phyloP scores from a whole-genome alignment of 2,797 vertebrate genomes.

The Pogonophryne albipinna region DNA sequence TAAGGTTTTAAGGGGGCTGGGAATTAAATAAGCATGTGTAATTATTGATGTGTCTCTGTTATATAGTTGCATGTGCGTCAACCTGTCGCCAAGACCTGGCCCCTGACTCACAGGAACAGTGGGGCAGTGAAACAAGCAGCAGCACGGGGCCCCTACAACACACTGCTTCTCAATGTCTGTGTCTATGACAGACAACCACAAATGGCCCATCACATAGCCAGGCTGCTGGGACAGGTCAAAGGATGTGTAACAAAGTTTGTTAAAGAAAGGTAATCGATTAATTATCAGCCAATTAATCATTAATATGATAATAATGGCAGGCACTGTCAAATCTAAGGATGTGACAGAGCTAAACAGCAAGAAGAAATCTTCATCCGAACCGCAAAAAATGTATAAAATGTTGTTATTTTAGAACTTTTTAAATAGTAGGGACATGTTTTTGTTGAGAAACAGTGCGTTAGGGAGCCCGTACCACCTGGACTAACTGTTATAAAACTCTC shows the following conservation, averaged over 20 bases:
- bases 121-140: conserved; percentile 84
- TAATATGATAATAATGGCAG: conserved; percentile 9
- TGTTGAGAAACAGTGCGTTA: conserved; percentile 74
- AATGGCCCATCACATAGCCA: conserved; percentile 1
- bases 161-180: conserved; percentile 61
- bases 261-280: conserved; percentile 14
- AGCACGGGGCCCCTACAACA: conserved; percentile 77
- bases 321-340: conserved; percentile 4
- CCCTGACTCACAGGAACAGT: conserved; percentile 85
- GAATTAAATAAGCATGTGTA: conserved; percentile 29
- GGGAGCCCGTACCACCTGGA: conserved; percentile 82
- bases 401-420: not conserved
- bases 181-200: conserved; percentile 30
- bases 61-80: conserved; percentile 36
- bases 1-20: conserved; percentile 35
- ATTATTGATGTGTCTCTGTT: conserved; percentile 29
- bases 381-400: not conserved
- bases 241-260: not conserved
- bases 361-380: not conserved
- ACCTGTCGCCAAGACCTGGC: conserved; percentile 77
- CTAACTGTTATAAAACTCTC: conserved; percentile 74
- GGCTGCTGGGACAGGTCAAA: conserved; percentile 13
- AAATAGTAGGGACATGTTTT: not conserved
- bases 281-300: conserved; percentile 29
- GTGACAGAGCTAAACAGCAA: not conserved